Evolutionary conservation across 2,113 vertebrate genomes (phyloP).

Genomic region (Talpa occidentalis): DNA sequence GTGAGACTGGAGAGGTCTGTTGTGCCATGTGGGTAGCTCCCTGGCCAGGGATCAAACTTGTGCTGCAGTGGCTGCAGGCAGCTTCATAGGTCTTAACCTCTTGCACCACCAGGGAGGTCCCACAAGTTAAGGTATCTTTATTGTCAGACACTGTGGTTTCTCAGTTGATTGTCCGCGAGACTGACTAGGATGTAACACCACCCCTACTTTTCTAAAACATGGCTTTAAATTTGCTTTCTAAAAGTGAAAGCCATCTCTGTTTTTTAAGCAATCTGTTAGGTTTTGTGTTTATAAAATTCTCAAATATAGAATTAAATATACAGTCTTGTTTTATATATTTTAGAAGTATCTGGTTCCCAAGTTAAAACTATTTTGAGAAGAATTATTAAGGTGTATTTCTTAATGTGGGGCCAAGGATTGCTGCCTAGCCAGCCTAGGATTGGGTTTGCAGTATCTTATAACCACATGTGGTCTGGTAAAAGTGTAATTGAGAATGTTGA

Average conservation of each 20-base stretch:
- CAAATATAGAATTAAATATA: slow-evolving; percentile 35
- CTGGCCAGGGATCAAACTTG: too few species aligned
- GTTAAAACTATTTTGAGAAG: slow-evolving; percentile 44
- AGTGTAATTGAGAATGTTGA: not conserved
- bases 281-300: slow-evolving; percentile 26
- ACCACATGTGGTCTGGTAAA: not conserved
- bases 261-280: not conserved
- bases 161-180: not conserved
- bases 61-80: too few species aligned
- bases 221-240: slow-evolving; percentile 39
- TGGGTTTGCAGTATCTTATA: not conserved
- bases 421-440: not conserved
- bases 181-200: not conserved
- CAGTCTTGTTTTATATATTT: slow-evolving; percentile 14
- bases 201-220: not conserved
- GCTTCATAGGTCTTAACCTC: too few species aligned
- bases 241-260: not conserved
- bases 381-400: not conserved
- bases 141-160: slow-evolving; percentile 13
- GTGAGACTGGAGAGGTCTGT: too few species aligned
- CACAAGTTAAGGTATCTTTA: too few species aligned
- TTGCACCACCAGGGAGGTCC: too few species aligned
- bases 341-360: not conserved
- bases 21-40: too few species aligned
- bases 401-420: not conserved